phyloP scores from a whole-genome alignment of 2,888 invertebrate genomes.

The Harpagoxenus sublaevis region DNA sequence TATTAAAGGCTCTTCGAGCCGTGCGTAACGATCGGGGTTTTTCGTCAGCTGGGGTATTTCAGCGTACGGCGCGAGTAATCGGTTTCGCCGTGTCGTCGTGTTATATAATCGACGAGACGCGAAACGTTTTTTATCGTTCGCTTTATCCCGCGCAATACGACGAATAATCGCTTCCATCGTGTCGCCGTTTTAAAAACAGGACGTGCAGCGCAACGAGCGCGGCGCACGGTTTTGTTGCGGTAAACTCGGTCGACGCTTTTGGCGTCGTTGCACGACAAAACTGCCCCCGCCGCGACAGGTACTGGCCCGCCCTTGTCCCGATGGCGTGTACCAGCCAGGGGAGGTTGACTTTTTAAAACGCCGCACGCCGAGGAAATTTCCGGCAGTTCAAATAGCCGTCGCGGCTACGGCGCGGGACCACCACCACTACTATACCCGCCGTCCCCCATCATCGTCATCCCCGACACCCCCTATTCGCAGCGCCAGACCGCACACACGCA shows the following conservation, averaged over 20 bases:
- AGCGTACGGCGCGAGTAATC: conserved; percentile 57
- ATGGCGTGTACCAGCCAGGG: conserved; percentile 52
- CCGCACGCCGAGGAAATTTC: conserved; percentile 66
- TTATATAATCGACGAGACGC: conserved; percentile 66
- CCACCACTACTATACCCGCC: conserved; percentile 20
- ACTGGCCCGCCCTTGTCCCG: conserved; percentile 55
- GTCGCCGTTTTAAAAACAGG: conserved; percentile 71
- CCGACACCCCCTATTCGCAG: not conserved
- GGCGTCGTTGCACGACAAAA: conserved; percentile 72
- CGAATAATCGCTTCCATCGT: conserved; percentile 70
- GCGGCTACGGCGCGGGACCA: conserved; percentile 55
- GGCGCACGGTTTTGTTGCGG: conserved; percentile 56
- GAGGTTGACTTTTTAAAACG: conserved; percentile 73
- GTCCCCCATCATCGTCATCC: conserved; percentile 20
- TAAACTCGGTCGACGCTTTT: conserved; percentile 69
- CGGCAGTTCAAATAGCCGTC: conserved; percentile 72
- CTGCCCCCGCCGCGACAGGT: conserved; percentile 64
- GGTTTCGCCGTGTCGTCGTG: conserved; percentile 60
- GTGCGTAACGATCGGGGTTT: not conserved
- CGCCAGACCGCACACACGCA: conserved; percentile 2
- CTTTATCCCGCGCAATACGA: conserved; percentile 52
- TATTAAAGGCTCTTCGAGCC: conserved; percentile 11
- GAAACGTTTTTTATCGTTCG: conserved; percentile 68
- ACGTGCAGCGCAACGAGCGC: conserved; percentile 35
- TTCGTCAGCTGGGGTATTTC: conserved; percentile 20